Base-by-base conservation (phyloP, 2,888 invertebrate genomes). In the Papilio gigon region DNA sequence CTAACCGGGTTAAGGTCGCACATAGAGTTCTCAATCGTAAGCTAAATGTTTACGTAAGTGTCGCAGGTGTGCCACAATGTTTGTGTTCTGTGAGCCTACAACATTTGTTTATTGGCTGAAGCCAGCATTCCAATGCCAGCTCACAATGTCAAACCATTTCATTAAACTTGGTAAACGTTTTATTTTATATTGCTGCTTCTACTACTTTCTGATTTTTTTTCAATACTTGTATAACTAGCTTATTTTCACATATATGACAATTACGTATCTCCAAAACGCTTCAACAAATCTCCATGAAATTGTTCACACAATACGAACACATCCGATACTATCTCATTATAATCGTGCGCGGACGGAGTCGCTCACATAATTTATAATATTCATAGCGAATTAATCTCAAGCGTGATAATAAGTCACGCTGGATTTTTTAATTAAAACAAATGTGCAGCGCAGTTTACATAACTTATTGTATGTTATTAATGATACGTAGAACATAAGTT, bases 1-100 rank as follows among this genome's bases (percentile, higher is more conserved):
- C 61, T 65, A 73, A 72, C 68, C 65, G 44, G 74, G 75, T 72
- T 71, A 72, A 70, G 73, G 75, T 72, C 70, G 47, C 5, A 47
- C 64, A 67, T 70, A 68, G 50, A 62, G 60, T 62, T 69, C 70
- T 71, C 68, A 68, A 71, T 40, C n/a, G 61, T 40, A 35, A 44
- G 9, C 58, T 25, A 33, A 59, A 47, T 40, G 60, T 61, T 69
- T 69, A 65, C 69, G 69, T 65, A 69, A 69, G 53, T 56, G 58
- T 59, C 42, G 33, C 65, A 60, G 69, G 65, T 65, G 65, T 59
- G 68, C 62, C 42, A 17, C 22, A 59, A 58, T 33, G 35, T 35
- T 30, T 53, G 47, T 56, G n/a, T 30, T 56, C 30, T 30, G n/a
- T 56, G 17, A 30, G n/a, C 17, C 9, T 30, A 1, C 4, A 30